Base-by-base conservation (phyloP, 2,113 vertebrate genomes). In the Mugil cephalus region DNA sequence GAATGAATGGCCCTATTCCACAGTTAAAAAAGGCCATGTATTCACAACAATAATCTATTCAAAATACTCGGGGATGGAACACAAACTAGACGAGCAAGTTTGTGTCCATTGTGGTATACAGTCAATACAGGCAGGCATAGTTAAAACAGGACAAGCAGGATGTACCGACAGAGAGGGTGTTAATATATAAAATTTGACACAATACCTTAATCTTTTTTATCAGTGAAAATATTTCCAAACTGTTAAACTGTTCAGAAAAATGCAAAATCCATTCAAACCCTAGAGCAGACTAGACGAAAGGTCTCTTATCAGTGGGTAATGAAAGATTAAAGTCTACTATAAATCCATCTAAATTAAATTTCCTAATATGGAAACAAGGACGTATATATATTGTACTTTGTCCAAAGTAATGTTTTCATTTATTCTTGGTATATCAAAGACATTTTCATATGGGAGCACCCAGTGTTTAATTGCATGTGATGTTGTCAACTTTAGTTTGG, bases 1-100 rank as follows among this genome's bases (percentile, higher is more conserved):
- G 38, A 76, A 76, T 61, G 2, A 9, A 24, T 18, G n/a, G 34
- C 18, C 45, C 43, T 42, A 38, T 10, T 14, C 36, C 17, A 30
- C 9, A 18, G 19, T 68, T 39, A 2, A 8, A 54, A 74, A 39
- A 38, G 17, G 4, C 4, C 21, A 34, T 70, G 46, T 51, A 60
- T 42, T 12, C 48, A 7, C 35, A 68, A 77, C 76, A 65, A 40
- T 64, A 13, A 11, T 56, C 72, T 42, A 74, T 80, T 79, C 10
- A 80, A 61, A 79, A 38, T 10, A 18, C 50, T 9, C 17, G 13
- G 19, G 24, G 24, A 50, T 18, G 48, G 53, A 69, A 61, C 24
- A 19, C 50, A 45, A 63, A 67, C 2, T 13, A 19, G 36, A 39
- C 3, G 1, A 50, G 42, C 39, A 42, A 15, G 62, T 69, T 58